Percentiles rank a stretch among this genome's conserved stretches.
phyloP scores from a whole-genome alignment of 2,113 vertebrate species.

The Hassar affinis region DNA sequence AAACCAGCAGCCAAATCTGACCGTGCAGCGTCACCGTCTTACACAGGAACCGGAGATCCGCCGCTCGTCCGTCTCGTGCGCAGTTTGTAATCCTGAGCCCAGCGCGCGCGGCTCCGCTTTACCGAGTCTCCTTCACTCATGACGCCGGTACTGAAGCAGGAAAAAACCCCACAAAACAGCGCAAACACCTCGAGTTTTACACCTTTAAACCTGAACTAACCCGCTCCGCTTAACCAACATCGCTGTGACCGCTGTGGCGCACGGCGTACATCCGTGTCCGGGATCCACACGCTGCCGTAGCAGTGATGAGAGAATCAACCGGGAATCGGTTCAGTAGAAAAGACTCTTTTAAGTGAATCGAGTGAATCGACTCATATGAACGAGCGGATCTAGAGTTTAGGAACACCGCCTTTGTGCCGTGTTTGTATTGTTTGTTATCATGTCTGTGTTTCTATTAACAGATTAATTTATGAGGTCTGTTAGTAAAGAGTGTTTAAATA shows the following conservation, averaged over 20 bases:
- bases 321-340: not conserved
- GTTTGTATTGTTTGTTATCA: not conserved
- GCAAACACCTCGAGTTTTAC: no score
- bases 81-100: constrained; percentile 9
- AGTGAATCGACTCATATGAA: constrained; percentile 7
- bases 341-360: not conserved
- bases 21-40: not conserved
- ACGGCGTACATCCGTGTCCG: no score
- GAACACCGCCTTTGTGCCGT: not conserved
- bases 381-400: not conserved
- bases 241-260: no score
- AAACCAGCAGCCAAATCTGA: not conserved
- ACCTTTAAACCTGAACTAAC: not conserved
- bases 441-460: not conserved
- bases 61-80: not conserved
- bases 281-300: not conserved
- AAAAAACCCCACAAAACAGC: not conserved
- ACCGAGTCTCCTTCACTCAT: not conserved
- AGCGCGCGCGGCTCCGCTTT: not conserved
- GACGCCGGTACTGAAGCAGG: constrained; percentile 1
- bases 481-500: not conserved
- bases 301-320: not conserved
- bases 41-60: not conserved
- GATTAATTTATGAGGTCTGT: not conserved
- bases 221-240: not conserved